Base-by-base conservation (phyloP, 1,140 invertebrate genomes). In the Eulimnadia texana region DNA sequence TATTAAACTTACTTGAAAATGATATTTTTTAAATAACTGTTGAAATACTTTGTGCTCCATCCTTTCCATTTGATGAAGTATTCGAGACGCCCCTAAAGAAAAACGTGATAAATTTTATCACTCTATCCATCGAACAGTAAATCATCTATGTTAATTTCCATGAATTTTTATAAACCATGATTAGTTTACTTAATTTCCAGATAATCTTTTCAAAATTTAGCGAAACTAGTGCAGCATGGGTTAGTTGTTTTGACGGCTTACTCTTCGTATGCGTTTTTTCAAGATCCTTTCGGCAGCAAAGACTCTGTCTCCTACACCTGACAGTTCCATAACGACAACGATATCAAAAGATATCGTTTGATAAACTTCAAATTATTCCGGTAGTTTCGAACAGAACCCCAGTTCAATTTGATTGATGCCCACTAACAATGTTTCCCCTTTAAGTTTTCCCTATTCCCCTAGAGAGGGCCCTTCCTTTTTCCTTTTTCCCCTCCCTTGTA, bases 61-160 rank as follows among this genome's bases (percentile, higher is more conserved):
- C 90, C 92, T 80, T 94, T 93, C 93, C 92, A 97, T 81, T 96
- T 97, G 33, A 97, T 91, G 70, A 86, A 86, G 74, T 93, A 97
- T 74, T 97, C 91, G 60, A 90, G 84, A 72, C 85, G 84, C 62
- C 88, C 90, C 91, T 96, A n/a, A n/a, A n/a, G n/a, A n/a, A n/a
- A n/a, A n/a, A n/a, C n/a, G n/a, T n/a, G n/a, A n/a, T n/a, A n/a
- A n/a, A n/a, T n/a, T n/a, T n/a, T n/a, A n/a, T n/a, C n/a, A n/a
- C n/a, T n/a, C n/a, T n/a, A n/a, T n/a, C n/a, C n/a, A n/a, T n/a
- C n/a, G 78, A 49, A 85, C 86, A 70, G 16, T 70, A 70, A 75
- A 71, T 67, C 67, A 67, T 57, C 55, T 65, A 63, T 27, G 47
- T 33, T 63, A 25, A 54, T 42, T 42, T 27, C 11, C 53, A 53